Percentiles rank a stretch among this genome's conserved stretches.
Evolutionary conservation across 1,140 invertebrate species (phyloP).

Genomic region (Hydropsyche tenuis): DNA sequence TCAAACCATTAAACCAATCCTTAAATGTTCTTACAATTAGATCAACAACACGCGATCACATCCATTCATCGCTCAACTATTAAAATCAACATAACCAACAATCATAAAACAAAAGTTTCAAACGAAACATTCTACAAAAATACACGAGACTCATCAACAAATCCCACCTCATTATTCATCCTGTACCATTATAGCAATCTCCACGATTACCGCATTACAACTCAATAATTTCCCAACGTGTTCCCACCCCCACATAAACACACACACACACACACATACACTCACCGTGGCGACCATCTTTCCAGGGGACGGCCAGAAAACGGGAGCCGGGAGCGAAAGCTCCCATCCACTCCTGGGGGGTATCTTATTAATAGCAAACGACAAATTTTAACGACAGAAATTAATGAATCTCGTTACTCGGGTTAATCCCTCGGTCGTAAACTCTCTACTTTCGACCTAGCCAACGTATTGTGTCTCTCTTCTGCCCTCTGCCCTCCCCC

Average conservation of each 20-base stretch:
- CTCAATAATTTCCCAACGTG: slow-evolving; percentile 47
- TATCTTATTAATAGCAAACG: slow-evolving; percentile 65
- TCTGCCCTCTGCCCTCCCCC: not conserved
- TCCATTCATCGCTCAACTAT: too few relatives aligned
- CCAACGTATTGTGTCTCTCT: slow-evolving; percentile 48
- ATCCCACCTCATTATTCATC: too few relatives aligned
- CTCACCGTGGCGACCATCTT: too few relatives aligned
- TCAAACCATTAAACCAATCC: too few relatives aligned
- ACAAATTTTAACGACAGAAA: slow-evolving; percentile 67
- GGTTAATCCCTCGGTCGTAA: slow-evolving; percentile 65
- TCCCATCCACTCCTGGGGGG: slow-evolving; percentile 40
- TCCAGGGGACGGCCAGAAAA: too few relatives aligned
- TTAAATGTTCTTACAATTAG: too few relatives aligned
- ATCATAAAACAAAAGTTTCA: too few relatives aligned
- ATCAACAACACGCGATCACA: too few relatives aligned
- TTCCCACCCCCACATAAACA: slow-evolving; percentile 39
- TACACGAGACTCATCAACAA: too few relatives aligned
- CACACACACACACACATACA: too few relatives aligned
- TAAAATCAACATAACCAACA: too few relatives aligned
- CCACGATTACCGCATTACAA: slow-evolving; percentile 49
- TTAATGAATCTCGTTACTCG: slow-evolving; percentile 66
- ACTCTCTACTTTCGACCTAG: slow-evolving; percentile 55
- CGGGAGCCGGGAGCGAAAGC: slow-evolving; percentile 45
- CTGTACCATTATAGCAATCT: slow-evolving; percentile 45
- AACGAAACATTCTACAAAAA: too few relatives aligned